phyloP scores from a whole-genome alignment of 2,888 invertebrate genomes.

The Asteroscopus sphinx region DNA sequence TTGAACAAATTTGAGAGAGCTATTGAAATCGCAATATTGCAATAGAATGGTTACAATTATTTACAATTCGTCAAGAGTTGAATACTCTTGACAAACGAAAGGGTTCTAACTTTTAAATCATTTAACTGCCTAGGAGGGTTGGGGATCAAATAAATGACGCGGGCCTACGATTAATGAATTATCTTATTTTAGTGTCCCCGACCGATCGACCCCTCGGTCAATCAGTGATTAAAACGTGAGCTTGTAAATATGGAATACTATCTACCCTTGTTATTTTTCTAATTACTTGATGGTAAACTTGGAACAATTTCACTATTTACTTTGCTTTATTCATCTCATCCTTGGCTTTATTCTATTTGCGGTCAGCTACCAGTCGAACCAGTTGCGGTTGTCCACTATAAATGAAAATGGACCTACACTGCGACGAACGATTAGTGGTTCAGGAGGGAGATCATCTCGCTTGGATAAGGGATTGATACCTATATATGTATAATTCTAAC shows the following conservation, averaged over 20 bases:
- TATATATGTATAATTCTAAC: too few relatives aligned
- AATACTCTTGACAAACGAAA: too few relatives aligned
- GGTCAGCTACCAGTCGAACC: slow-evolving; percentile 12
- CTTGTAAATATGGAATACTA: slow-evolving; percentile 67
- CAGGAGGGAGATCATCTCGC: slow-evolving; percentile 5
- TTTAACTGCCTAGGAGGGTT: too few relatives aligned
- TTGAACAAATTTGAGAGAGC: too few relatives aligned
- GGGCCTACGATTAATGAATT: slow-evolving; percentile 62
- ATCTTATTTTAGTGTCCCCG: slow-evolving; percentile 63
- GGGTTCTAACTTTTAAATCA: too few relatives aligned
- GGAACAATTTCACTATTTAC: background rate
- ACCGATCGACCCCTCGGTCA: slow-evolving; percentile 57
- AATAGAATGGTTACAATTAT: too few relatives aligned
- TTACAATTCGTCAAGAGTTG: too few relatives aligned
- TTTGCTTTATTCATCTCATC: slow-evolving; percentile 1
- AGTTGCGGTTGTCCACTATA: slow-evolving; percentile 28
- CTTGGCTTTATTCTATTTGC: slow-evolving; percentile 4
- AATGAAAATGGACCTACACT: slow-evolving; percentile 38
- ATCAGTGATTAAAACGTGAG: slow-evolving; percentile 76
- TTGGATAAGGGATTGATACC: background rate
- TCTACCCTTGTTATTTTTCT: slow-evolving; percentile 18
- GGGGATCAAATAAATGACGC: slow-evolving; percentile 41
- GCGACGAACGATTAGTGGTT: slow-evolving; percentile 18
- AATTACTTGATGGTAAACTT: slow-evolving; percentile 14
- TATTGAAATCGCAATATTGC: too few relatives aligned